These are phyloP conservation scores for Cryptophagus acutangulus DNA, from an alignment of 2,888 invertebrate species.

Conservation along the genomic window DNA sequence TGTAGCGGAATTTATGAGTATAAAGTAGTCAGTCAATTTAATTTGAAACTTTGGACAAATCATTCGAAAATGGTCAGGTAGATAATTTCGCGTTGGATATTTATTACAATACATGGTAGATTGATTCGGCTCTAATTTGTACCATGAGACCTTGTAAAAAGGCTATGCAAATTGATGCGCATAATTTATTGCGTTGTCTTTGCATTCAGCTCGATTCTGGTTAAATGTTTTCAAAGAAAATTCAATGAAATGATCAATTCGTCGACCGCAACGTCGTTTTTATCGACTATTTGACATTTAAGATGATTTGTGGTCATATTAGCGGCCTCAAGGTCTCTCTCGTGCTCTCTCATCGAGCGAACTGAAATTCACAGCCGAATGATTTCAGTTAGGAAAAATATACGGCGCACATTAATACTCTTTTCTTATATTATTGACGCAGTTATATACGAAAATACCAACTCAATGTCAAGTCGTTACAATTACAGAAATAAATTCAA, in stretches of 20 bases:
- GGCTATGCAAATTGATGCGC: conserved; percentile 15
- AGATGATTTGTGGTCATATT: conserved; percentile 30
- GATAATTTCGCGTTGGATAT: not conserved
- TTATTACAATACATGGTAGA: conserved; percentile 1
- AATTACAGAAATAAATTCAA: too few relatives aligned
- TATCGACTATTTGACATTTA: conserved; percentile 28
- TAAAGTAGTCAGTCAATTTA: too few relatives aligned
- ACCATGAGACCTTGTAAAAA: not conserved
- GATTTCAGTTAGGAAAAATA: conserved; percentile 8
- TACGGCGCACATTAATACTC: conserved; percentile 18
- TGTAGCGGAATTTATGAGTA: too few relatives aligned
- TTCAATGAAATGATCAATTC: conserved; percentile 17
- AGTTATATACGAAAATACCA: conserved; percentile 5
- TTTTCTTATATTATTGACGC: conserved; percentile 13
- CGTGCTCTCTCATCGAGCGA: too few relatives aligned
- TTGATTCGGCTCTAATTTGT: not conserved
- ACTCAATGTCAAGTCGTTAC: too few relatives aligned
- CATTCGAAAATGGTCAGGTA: too few relatives aligned
- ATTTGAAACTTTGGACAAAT: too few relatives aligned
- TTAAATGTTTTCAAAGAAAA: conserved; percentile 12
- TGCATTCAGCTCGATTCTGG: conserved; percentile 9
- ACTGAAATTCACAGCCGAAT: conserved; percentile 11
- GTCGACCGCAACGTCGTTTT: conserved; percentile 18
- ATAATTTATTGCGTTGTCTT: conserved; percentile 10
- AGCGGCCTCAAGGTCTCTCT: too few relatives aligned